A percentile compares a stretch with the other conserved stretches of the same genome.
phyloP scores from a whole-genome alignment of 2,113 vertebrate genomes.

The Coreoperca whiteheadi region DNA sequence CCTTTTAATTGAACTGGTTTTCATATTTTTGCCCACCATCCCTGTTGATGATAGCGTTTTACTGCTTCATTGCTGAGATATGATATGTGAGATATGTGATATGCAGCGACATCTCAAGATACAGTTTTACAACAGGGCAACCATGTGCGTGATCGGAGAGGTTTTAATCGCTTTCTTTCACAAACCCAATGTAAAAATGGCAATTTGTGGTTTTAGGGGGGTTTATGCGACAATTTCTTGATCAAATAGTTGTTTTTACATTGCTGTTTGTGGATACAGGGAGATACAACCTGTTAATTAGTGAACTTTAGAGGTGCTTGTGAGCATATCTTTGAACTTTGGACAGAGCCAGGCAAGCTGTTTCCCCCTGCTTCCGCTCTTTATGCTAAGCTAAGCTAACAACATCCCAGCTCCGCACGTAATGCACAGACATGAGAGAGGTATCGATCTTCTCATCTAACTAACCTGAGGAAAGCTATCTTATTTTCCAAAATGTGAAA shows the following conservation, averaged over 20 bases:
- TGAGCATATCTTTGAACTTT: not conserved
- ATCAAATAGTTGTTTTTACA: too few species aligned
- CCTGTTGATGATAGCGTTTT: not conserved
- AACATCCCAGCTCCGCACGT: not conserved
- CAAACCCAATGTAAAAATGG: not conserved
- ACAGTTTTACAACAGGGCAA: not conserved
- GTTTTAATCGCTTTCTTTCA: not conserved
- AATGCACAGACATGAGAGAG: too few species aligned
- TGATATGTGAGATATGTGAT: not conserved
- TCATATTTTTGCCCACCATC: not conserved
- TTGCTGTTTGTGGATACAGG: too few species aligned
- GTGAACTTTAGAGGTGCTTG: not conserved
- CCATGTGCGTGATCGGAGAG: not conserved
- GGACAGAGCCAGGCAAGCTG: not conserved
- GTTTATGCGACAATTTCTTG: not conserved
- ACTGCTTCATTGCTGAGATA: conserved; percentile 13
- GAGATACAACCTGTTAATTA: not conserved
- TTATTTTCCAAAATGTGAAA: too few species aligned
- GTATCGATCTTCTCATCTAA: too few species aligned
- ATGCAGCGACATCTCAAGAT: conserved; percentile 4
- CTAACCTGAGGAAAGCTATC: too few species aligned
- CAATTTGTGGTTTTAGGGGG: not conserved
- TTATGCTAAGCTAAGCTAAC: not conserved
- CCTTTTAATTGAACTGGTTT: not conserved
- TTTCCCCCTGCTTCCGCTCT: not conserved